Conservation (phyloP, 2,113 vertebrate species). For the Mystacornis crossleyi region DNA sequence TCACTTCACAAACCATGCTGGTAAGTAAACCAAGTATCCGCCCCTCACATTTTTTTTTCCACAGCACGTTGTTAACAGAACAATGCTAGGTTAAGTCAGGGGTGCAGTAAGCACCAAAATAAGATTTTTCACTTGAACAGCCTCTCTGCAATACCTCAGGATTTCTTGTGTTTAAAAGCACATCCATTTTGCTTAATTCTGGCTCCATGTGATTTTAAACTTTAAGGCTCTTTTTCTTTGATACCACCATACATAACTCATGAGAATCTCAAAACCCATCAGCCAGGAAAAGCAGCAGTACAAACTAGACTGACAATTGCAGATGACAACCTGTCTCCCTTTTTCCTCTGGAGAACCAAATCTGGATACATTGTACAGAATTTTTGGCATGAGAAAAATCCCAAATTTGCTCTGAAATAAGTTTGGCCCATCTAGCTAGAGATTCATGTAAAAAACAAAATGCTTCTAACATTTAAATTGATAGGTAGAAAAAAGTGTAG, state of each 20-base stretch:
- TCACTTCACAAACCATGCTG: slow-evolving; percentile 29
- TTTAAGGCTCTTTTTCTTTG: neutral
- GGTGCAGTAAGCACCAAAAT: slow-evolving; percentile 45
- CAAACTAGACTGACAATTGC: neutral
- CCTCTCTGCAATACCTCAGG: slow-evolving; percentile 9
- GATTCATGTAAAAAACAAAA: neutral
- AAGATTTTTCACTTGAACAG: neutral
- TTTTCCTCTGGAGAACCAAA: neutral
- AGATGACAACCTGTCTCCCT: neutral
- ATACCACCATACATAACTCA: neutral
- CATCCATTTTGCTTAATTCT: neutral
- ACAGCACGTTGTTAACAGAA: slow-evolving; percentile 18
- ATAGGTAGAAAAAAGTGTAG: neutral
- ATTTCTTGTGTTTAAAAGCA: neutral
- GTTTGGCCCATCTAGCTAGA: neutral
- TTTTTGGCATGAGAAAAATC: neutral
- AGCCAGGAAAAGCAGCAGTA: neutral
- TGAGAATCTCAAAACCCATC: neutral
- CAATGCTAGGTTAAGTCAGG: neutral
- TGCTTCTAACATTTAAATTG: neutral
- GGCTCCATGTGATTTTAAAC: neutral
- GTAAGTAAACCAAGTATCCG: slow-evolving; percentile 26
- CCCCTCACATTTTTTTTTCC: neutral
- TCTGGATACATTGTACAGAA: neutral
- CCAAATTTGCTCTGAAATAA: neutral